Evolutionary conservation across 2,113 vertebrate species (phyloP).

Genomic region (Miniopterus natalensis): DNA sequence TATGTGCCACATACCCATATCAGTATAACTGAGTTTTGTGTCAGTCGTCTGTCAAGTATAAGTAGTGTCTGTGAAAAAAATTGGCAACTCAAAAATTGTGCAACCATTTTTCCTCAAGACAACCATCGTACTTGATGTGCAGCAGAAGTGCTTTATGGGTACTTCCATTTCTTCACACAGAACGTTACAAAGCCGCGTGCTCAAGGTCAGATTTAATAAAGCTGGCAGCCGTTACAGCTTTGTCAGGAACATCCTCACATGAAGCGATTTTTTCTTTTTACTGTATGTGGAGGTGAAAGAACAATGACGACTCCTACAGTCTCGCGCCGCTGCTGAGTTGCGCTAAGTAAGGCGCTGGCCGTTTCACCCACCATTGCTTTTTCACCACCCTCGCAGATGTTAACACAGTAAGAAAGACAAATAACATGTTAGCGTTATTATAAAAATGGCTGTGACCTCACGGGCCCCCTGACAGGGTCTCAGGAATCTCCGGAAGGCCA

Average conservation of each 20-base stretch:
- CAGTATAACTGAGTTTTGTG: not conserved
- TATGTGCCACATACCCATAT: not conserved
- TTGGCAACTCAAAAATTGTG: not conserved
- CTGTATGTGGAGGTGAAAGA: not conserved
- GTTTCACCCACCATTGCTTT: not conserved
- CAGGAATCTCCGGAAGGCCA: not conserved
- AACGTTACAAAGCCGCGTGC: not conserved
- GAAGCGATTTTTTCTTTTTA: not conserved
- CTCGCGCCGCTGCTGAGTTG: not conserved
- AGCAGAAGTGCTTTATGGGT: not conserved
- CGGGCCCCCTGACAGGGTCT: not conserved
- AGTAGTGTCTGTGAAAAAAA: not conserved
- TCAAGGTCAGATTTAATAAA: not conserved
- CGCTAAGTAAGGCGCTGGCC: not conserved
- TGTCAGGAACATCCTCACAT: not conserved
- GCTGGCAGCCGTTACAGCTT: not conserved
- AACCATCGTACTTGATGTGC: not conserved
- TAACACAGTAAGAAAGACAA: not conserved
- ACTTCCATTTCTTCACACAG: not conserved
- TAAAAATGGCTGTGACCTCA: not conserved
- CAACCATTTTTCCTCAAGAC: not conserved
- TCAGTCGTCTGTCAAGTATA: not conserved
- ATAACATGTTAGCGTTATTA: not conserved
- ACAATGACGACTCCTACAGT: fast-evolving
- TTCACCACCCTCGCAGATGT: not conserved